Conservation (phyloP, 1,140 invertebrate genomes). For the Pogonognathellus flavescens region DNA sequence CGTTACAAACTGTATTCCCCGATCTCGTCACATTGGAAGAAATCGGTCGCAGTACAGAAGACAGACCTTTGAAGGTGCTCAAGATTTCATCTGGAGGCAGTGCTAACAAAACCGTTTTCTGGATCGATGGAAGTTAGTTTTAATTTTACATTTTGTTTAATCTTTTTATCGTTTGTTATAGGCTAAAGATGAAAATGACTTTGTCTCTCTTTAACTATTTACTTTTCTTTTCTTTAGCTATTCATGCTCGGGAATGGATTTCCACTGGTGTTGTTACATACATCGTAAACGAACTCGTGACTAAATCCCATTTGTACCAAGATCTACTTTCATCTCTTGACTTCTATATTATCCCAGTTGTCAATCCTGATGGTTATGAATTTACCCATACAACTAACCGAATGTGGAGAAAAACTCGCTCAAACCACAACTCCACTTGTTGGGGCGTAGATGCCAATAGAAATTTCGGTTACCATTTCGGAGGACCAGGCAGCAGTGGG, state of each 20-base stretch:
- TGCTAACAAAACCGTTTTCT: slow-evolving; percentile 23
- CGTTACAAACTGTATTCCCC: slow-evolving; percentile 70
- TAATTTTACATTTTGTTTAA: no score
- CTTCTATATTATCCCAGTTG: slow-evolving; percentile 74
- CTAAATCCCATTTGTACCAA: slow-evolving; percentile 62
- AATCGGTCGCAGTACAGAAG: slow-evolving; percentile 66
- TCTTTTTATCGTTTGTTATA: no score
- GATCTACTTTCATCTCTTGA: slow-evolving; percentile 69
- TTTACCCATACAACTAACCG: slow-evolving; percentile 67
- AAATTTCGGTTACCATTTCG: slow-evolving; percentile 72
- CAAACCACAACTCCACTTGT: slow-evolving; percentile 46
- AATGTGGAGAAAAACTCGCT: slow-evolving; percentile 65
- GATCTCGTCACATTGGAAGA: slow-evolving; percentile 71
- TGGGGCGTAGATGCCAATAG: slow-evolving; percentile 67
- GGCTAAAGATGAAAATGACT: neutral
- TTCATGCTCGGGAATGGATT: slow-evolving; percentile 81
- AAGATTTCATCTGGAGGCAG: slow-evolving; percentile 40
- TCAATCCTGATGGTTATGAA: slow-evolving; percentile 76
- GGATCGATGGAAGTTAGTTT: slow-evolving; percentile 52
- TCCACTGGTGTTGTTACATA: slow-evolving; percentile 79
- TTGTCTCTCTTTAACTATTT: neutral
- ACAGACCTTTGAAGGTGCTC: neutral
- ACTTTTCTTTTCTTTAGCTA: slow-evolving; percentile 66
- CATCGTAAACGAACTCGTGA: slow-evolving; percentile 72
- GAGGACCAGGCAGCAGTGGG: slow-evolving; percentile 80